Conservation (phyloP, 2,888 invertebrate genomes). For the Drosophila subquinaria region DNA sequence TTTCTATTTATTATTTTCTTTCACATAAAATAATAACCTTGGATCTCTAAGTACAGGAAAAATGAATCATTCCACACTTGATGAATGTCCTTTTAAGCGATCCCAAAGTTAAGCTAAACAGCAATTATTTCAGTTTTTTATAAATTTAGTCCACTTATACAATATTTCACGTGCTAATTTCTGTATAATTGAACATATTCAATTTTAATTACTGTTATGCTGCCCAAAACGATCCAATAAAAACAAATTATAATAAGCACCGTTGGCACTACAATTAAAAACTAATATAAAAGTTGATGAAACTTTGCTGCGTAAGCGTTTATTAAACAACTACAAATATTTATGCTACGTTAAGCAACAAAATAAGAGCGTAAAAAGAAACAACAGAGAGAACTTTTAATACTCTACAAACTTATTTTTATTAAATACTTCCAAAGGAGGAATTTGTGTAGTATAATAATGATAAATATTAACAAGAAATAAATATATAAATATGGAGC, state of each 20-base stretch:
- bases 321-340: conserved; percentile 52
- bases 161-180: not conserved
- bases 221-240: conserved; percentile 12
- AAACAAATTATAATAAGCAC: conserved; percentile 9
- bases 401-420: conserved; percentile 2
- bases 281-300: conserved; percentile 21
- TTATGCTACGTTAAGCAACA: conserved; percentile 44
- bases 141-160: not conserved
- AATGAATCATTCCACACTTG: not conserved
- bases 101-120: not conserved
- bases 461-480: too few relatives aligned
- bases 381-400: not conserved
- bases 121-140: not conserved
- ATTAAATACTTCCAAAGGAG: conserved; percentile 9
- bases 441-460: not conserved
- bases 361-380: not conserved
- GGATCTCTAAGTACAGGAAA: too few relatives aligned
- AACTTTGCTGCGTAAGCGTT: conserved; percentile 53
- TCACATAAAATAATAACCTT: too few relatives aligned
- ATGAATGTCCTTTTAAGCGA: not conserved
- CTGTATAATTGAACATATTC: not conserved
- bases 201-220: conserved; percentile 24
- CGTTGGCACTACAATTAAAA: conserved; percentile 26
- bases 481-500: too few relatives aligned
- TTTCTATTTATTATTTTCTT: too few relatives aligned